phyloP scores from a whole-genome alignment of 2,113 vertebrate species.

The Perognathus longimembris region DNA sequence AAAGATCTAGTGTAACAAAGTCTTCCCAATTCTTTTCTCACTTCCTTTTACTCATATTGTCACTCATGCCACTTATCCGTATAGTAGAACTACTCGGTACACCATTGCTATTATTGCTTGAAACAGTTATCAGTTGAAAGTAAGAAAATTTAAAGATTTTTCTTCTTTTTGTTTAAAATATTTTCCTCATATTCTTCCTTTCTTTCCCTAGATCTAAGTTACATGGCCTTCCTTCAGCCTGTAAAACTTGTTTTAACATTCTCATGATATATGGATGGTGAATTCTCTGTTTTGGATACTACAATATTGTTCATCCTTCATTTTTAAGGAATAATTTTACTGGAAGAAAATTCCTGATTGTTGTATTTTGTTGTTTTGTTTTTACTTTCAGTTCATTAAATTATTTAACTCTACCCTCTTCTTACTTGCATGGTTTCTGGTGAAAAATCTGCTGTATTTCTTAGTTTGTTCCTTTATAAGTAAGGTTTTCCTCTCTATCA shows the following conservation, averaged over 20 bases:
- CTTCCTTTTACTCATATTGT: background rate
- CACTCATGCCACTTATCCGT: background rate
- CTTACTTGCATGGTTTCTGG: background rate
- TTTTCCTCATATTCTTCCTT: background rate
- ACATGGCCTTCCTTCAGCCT: background rate
- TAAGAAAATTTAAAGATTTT: background rate
- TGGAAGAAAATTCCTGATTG: background rate
- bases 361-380: background rate
- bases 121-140: background rate
- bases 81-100: background rate
- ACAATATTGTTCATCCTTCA: conserved; percentile 17
- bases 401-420: background rate
- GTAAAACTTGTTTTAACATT: conserved; percentile 5
- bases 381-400: background rate
- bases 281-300: conserved; percentile 36
- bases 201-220: background rate
- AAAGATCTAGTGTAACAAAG: background rate
- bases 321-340: background rate
- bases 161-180: background rate
- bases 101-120: background rate
- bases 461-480: background rate
- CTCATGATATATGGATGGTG: background rate
- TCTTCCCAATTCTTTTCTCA: background rate
- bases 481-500: background rate
- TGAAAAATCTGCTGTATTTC: background rate